A percentile compares a stretch with the other conserved stretches of the same genome.
These are phyloP conservation scores for Sebastes ruberrimus DNA, from an alignment of 2,797 vertebrate species.

Conservation along the genomic window DNA sequence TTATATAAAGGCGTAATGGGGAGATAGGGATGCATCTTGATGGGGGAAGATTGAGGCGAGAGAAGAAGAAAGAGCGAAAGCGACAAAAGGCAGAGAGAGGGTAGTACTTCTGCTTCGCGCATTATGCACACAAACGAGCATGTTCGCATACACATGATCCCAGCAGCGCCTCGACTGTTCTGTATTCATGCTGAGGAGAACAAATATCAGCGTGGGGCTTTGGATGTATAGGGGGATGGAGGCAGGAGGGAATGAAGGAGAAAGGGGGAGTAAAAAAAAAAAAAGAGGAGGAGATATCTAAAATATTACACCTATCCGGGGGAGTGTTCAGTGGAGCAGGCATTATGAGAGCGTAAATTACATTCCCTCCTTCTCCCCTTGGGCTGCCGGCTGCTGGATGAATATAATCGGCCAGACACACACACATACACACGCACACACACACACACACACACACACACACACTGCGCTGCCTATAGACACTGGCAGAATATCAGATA, in stretches of 20 bases:
- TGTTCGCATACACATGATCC: constrained; percentile 42
- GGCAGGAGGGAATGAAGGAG: constrained; percentile 34
- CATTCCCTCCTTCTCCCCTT: constrained; percentile 69
- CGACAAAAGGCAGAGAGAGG: background rate
- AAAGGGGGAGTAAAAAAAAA: constrained; percentile 19
- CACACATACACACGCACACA: constrained; percentile 38
- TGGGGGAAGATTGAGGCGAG: background rate
- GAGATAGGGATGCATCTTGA: constrained; percentile 37
- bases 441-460: constrained; percentile 38
- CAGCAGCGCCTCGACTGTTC: constrained; percentile 60
- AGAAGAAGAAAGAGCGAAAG: background rate
- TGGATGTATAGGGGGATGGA: constrained; percentile 33
- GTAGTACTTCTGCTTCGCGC: background rate
- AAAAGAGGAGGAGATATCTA: constrained; percentile 56
- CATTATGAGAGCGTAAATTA: constrained; percentile 80
- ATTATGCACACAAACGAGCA: constrained; percentile 35
- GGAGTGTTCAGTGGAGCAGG: constrained; percentile 68
- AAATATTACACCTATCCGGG: constrained; percentile 73
- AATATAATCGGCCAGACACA: constrained; percentile 67
- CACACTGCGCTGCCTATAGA: constrained; percentile 43
- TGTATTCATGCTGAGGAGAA: constrained; percentile 72
- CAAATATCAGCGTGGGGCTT: constrained; percentile 61
- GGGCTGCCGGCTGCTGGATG: constrained; percentile 62
- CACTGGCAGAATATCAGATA: constrained; percentile 50
- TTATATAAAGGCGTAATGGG: constrained; percentile 39